phyloP scores from a whole-genome alignment of 2,797 vertebrate genomes.

The Jordanella pulchra region DNA sequence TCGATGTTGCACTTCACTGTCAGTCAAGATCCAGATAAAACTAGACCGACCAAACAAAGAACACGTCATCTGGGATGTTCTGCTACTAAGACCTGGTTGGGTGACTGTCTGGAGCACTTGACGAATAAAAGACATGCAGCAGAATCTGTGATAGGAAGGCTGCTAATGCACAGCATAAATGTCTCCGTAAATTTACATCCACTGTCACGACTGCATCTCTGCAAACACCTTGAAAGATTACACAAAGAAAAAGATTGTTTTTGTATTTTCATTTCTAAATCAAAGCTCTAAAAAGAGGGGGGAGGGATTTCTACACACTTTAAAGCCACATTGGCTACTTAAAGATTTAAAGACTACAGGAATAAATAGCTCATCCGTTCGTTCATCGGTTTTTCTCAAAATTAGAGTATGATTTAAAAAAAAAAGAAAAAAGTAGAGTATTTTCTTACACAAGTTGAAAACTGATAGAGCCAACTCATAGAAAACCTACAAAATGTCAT shows the following conservation, averaged over 20 bases:
- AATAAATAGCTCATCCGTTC: constrained; percentile 12
- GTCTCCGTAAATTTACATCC: constrained; percentile 44
- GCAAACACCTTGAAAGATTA: constrained; percentile 4
- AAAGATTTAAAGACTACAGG: constrained; percentile 2
- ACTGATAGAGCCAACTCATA: neutral
- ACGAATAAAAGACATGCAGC: constrained; percentile 44
- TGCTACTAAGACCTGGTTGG: constrained; percentile 32
- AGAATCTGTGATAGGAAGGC: constrained; percentile 61
- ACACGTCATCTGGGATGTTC: constrained; percentile 44
- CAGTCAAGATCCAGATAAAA: constrained; percentile 40
- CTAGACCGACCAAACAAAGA: constrained; percentile 18
- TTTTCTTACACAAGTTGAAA: constrained; percentile 15
- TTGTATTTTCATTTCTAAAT: neutral
- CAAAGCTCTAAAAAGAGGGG: neutral
- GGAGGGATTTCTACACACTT: neutral
- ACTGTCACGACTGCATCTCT: constrained; percentile 14
- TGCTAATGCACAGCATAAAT: constrained; percentile 43
- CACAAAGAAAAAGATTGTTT: neutral
- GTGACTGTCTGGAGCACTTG: constrained; percentile 31
- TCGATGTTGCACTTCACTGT: constrained; percentile 41
- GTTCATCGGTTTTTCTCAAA: neutral
- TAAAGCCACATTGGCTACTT: constrained; percentile 6
- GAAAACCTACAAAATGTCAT: neutral
- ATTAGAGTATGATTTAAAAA: neutral
- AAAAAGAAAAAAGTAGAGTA: neutral